A percentile compares a stretch with the other conserved stretches of the same genome.
Conservation (phyloP, 2,113 vertebrate genomes). For the Petromus typicus region DNA sequence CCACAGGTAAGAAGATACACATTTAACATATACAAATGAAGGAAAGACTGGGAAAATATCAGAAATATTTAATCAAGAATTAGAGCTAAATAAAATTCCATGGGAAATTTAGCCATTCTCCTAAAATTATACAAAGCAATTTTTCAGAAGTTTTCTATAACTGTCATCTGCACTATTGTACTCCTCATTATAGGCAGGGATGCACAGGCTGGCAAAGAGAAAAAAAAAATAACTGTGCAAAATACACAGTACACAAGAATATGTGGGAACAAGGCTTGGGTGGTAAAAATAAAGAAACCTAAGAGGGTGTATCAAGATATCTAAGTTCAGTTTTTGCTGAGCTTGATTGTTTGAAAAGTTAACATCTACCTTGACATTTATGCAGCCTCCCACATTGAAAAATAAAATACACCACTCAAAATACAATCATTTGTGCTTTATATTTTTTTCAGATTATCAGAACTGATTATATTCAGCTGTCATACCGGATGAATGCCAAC, state of each 20-base stretch:
- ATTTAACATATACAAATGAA: background rate
- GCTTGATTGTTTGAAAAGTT: background rate
- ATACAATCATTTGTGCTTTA: background rate
- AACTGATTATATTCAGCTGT: conserved; percentile 49
- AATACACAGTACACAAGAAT: background rate
- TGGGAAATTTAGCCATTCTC: background rate
- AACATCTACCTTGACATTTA: background rate
- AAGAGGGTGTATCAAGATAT: background rate
- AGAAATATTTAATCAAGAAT: background rate
- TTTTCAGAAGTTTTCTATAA: background rate
- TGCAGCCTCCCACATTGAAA: background rate
- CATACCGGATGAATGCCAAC: conserved; percentile 51
- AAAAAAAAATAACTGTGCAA: background rate
- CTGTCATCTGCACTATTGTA: no score
- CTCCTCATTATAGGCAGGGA: background rate
- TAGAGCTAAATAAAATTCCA: background rate
- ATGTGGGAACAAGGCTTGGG: no score
- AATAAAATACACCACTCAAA: background rate
- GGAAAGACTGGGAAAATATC: background rate
- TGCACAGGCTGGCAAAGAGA: background rate
- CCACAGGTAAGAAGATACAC: background rate
- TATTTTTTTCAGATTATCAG: conserved; percentile 38
- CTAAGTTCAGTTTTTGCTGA: background rate
- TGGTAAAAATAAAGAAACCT: background rate
- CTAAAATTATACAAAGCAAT: background rate